Base-by-base conservation (phyloP, 2,113 vertebrate species). In the Boleophthalmus pectinirostris region DNA sequence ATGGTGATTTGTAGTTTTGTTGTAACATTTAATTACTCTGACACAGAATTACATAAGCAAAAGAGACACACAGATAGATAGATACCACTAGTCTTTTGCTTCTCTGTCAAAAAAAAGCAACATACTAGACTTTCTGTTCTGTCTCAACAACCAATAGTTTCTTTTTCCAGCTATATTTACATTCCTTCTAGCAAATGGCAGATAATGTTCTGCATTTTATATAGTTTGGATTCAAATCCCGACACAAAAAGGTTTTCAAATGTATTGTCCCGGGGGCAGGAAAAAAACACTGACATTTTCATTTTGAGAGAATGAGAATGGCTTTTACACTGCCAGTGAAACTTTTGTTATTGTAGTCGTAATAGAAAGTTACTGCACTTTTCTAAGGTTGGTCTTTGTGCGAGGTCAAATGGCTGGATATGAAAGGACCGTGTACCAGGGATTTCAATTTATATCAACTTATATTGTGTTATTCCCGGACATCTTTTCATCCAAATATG, bases 301-400 rank as follows among this genome's bases (percentile, higher is more conserved):
- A 63, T 72, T 74, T 73, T 45, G 57, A 47, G n/a, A 16, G 43
- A 68, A 14, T 46, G 68, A 20, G 20, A 51, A 51, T 21, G 6
- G 2, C 13, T 60, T 66, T 58, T 63, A 58, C 18, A 49, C 25
- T 64, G 51, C 63, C 64, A 21, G 18, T 56, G 53, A 69, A 57
- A 45, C 13, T 35, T 45, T 57, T 67, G 63, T 82, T 60, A 70
- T 20, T 46, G 23, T 53, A 54, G 47, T 43, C 12, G 1, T 3
- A 25, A 66, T 15, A 49, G 25, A 68, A 57, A 68, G 24, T 49
- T 18, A 72, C 24, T 5, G 53, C 60, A 46, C 68, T 69, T 67
- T 73, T 68, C 47, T 80, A 58, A 66, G 14, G 35, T 72, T 70
- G 46, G 65, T 75, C 58, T 75, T 63, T 68, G 23, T 21, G 11